phyloP scores from a whole-genome alignment of 2,113 vertebrate genomes.

The Cyphomyrus plagiostoma region DNA sequence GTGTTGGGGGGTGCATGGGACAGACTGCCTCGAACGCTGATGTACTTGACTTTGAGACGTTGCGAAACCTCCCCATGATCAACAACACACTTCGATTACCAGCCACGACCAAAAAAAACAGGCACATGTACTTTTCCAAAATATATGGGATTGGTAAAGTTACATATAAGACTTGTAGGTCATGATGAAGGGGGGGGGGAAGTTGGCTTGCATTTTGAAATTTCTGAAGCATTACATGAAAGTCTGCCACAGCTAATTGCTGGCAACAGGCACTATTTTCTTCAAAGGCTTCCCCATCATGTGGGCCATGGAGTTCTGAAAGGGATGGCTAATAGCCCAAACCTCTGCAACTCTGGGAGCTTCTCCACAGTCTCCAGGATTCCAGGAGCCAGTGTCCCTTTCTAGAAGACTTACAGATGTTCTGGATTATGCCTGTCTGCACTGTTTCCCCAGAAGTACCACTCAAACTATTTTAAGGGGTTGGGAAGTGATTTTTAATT shows the following conservation, averaged over 20 bases:
- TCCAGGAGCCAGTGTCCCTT: not conserved
- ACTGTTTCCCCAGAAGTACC: not conserved
- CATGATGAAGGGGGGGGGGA: not conserved
- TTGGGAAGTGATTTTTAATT: not conserved
- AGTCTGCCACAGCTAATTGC: not conserved
- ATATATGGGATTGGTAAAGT: not conserved
- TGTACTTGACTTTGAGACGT: not conserved
- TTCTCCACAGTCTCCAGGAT: not conserved
- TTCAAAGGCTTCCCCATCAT: not conserved
- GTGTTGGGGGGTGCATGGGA: not conserved
- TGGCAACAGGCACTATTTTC: not conserved
- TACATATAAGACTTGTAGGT: not conserved
- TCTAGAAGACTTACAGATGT: not conserved
- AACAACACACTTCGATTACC: not conserved
- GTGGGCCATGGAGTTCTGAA: not conserved
- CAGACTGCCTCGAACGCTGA: conserved; percentile 1
- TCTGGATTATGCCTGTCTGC: not conserved
- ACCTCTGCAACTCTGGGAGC: not conserved
- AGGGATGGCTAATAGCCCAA: not conserved
- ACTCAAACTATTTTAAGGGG: not conserved
- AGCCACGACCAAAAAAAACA: not conserved
- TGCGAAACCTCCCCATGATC: not conserved
- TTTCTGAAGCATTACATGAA: not conserved
- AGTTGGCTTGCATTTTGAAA: not conserved
- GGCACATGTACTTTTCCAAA: not conserved